Evolutionary conservation across 2,888 invertebrate genomes (phyloP).

Genomic region (Tethea ocularis): DNA sequence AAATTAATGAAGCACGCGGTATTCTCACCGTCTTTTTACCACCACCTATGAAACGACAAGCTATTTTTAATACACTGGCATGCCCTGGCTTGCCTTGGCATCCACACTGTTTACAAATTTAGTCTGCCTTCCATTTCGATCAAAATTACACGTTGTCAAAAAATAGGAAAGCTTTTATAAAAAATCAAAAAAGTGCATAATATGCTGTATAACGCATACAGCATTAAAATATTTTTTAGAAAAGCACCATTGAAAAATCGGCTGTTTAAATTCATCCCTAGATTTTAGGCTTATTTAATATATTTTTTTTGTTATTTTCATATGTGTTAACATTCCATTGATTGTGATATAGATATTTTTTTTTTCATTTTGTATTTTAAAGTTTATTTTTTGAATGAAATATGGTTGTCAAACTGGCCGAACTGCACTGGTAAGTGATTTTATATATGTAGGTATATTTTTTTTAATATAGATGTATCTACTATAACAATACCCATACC

Average conservation of each 20-base stretch:
- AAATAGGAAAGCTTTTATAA: conserved; percentile 33
- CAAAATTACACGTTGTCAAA: conserved; percentile 34
- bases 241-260: conserved; percentile 61
- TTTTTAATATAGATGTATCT: too few species aligned
- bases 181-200: conserved; percentile 38
- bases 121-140: background rate
- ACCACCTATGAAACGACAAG: background rate
- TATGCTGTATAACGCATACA: conserved; percentile 72
- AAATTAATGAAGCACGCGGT: background rate
- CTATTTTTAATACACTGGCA: background rate
- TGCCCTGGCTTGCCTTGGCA: conserved; percentile 2
- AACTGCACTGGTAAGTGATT: conserved; percentile 66
- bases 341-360: conserved; percentile 51
- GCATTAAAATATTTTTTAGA: conserved; percentile 56
- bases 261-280: conserved; percentile 33
- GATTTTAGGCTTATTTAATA: conserved; percentile 17
- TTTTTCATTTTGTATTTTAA: conserved; percentile 35
- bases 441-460: too few species aligned
- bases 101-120: background rate
- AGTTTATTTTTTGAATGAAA: conserved; percentile 35
- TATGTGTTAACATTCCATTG: conserved; percentile 60
- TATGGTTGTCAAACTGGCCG: conserved; percentile 67
- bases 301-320: conserved; percentile 24
- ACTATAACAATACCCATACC: too few species aligned
- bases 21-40: background rate